Evolutionary conservation across 2,797 vertebrate genomes (phyloP).

Genomic region (Sebastes variabilis): DNA sequence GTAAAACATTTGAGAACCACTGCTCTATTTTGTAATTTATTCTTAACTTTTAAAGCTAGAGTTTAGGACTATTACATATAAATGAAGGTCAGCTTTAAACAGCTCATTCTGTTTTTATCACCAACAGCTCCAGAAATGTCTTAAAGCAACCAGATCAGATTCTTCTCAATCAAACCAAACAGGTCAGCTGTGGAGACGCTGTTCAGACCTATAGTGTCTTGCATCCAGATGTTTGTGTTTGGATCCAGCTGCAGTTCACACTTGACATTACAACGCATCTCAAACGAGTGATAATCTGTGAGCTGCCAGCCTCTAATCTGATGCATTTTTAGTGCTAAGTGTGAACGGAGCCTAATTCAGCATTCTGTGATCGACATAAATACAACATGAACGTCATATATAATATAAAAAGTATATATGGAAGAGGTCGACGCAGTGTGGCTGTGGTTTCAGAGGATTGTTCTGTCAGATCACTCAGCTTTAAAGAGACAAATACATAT

Average conservation of each 20-base stretch:
- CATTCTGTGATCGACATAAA: background rate
- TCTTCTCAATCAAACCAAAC: conserved; percentile 7
- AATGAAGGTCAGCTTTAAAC: background rate
- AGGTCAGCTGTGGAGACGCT: background rate
- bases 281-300: background rate
- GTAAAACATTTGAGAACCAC: no score
- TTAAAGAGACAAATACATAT: conserved; percentile 17
- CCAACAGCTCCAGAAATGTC: background rate
- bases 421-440: background rate
- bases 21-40: background rate
- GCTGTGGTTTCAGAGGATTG: conserved; percentile 11
- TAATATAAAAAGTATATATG: conserved; percentile 37
- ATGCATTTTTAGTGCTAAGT: background rate
- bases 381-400: conserved; percentile 50
- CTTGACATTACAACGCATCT: no score
- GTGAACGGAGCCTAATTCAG: background rate
- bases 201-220: background rate
- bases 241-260: background rate
- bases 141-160: background rate
- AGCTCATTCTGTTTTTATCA: background rate
- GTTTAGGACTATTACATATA: background rate
- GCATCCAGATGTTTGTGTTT: background rate
- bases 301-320: background rate
- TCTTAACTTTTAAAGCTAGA: background rate
- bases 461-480: conserved; percentile 21